Base-by-base conservation (phyloP, 1,140 invertebrate species). In the Papilio polyxenes region DNA sequence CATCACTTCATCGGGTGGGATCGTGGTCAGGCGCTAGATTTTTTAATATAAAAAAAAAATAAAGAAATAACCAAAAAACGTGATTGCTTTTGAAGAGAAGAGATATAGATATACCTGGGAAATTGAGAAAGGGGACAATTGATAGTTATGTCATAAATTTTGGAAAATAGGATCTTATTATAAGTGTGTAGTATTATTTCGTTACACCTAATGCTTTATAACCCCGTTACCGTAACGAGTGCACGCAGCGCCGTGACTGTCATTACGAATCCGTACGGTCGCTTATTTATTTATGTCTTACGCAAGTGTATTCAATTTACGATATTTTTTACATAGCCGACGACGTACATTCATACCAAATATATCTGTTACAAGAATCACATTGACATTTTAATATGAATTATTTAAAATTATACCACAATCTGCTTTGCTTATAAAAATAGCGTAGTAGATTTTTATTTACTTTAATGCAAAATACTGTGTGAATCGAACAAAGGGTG, bases 231-330 rank as follows among this genome's bases (percentile, higher is more conserved):
- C 65, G 31, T 72, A 72, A 72, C 65, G 31, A 72, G 65, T 23
- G 65, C 65, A 72, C 65, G 65, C 65, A 72, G 65, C 65, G 65
- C 31, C 65, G 65, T 72, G 65, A 72, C 23, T 72, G 65, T 72
- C 65, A 37, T 72, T 72, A 72, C 65, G 65, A 40, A 72, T 72
- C 65, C 31, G 31, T 72, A 37, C 65, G 4, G 13, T 72, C 40
- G 65, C 65, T 72, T 72, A 72, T 72, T 65, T 65, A 65, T 65
- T 40, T 72, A 72, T 72, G 13, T 40, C 13, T 72, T 40, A 72
- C 31, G 65, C 13, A 72, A 72, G 31, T 17, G 65, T 37, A 72
- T 72, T 72, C 65, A 72, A 72, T 72, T 37, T 72, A 72, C 23
- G 13, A 72, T 15, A 37, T 17, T 15, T 72, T 72, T 59, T 9